Evolutionary conservation across 1,140 invertebrate species (phyloP), one percentile per base, ranked within the genome.

Genomic region (Anthonomus grandis): DNA sequence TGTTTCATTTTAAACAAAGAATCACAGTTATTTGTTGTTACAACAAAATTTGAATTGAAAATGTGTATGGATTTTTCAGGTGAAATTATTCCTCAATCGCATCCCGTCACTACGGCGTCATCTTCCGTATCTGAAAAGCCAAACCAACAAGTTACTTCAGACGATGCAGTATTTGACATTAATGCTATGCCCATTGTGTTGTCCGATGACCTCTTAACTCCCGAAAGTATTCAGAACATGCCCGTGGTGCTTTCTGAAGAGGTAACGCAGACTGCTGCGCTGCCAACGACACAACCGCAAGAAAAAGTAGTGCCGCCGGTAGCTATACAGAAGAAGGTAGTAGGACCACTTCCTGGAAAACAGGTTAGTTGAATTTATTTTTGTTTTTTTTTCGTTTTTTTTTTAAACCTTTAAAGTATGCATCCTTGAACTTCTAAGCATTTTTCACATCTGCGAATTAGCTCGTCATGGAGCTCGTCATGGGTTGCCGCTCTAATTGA

Each of bases 141-240:
- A 47, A 39, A 27, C 34, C 51, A n/a, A n/a, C 60, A 70, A 69
- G 55, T 55, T 42, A 17, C 75, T 73, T 64, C 56, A 1, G 78
- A 80, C 42, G 83, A 86, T n/a, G 74, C 80, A 62, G 76, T 84
- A 17, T 80, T 86, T 49, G 85, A 87, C 64, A 87, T 87, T 19
- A 83, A 84, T 69, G 85, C 83, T 15, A 86, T 87, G 81, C 86
- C 86, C 1, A 83, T 87, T 54, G 82, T 86, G 1, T 66, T 86
- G 9, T 83, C 82, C 10, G 84, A 87, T 57, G 82, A 86, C 62
- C 75, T 85, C 27, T 68, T 86, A 38, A 75, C 79, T 53, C 64
- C 82, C 48, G 71, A 84, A 73, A 76, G 65, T 47, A 83, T 85
- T 24, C 82, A 84, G 54, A 81, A 82, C 61, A 83, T 84, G 80